These are phyloP conservation scores for Phalacrocorax brasilianus DNA, from an alignment of 2,113 vertebrate species.

Conservation along the genomic window DNA sequence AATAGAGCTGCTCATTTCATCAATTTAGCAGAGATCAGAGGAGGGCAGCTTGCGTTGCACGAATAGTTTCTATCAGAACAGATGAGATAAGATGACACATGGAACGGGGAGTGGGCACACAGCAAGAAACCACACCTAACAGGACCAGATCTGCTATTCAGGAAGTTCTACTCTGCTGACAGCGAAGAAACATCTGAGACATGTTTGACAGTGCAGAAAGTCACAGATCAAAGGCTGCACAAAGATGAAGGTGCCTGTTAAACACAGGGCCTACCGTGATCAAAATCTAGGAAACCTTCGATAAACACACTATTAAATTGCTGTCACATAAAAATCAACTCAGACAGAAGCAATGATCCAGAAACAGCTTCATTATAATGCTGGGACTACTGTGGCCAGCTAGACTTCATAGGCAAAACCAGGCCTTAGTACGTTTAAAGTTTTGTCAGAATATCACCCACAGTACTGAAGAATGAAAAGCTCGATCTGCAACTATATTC, in stretches of 20 bases:
- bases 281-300: background rate
- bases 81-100: background rate
- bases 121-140: background rate
- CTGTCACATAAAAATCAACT: background rate
- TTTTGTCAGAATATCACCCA: background rate
- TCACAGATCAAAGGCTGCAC: background rate
- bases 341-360: background rate
- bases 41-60: background rate
- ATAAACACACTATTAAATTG: background rate
- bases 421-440: background rate
- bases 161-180: background rate
- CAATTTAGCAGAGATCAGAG: background rate
- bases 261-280: background rate
- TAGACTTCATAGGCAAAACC: background rate
- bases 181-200: background rate
- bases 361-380: background rate
- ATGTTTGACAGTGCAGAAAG: background rate
- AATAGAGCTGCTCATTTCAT: background rate
- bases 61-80: background rate
- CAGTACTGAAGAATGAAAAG: background rate
- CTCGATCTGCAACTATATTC: background rate
- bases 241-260: background rate
- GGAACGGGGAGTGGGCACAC: background rate
- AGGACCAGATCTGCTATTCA: background rate
- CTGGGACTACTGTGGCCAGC: background rate